A percentile compares a stretch with the other conserved stretches of the same genome.
Evolutionary conservation across 2,888 invertebrate species (phyloP).

Genomic region (Tromatobia lineatoria): DNA sequence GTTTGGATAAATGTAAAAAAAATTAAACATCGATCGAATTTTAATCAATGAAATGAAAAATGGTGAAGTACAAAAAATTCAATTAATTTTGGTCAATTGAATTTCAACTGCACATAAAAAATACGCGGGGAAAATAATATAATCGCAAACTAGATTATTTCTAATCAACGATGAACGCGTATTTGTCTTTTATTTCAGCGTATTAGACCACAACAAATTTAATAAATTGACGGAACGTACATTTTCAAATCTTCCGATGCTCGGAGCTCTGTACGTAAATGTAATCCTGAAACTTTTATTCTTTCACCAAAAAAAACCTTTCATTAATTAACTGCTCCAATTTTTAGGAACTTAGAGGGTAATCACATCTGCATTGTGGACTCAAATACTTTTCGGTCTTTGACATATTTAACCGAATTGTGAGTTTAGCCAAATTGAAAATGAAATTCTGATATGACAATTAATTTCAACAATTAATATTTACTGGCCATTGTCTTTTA

Average conservation of each 20-base stretch:
- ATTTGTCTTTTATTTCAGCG: constrained; percentile 23
- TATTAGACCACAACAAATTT: constrained; percentile 47
- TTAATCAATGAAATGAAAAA: too few species aligned
- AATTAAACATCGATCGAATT: too few species aligned
- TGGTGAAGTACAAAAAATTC: background rate
- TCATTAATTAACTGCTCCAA: background rate
- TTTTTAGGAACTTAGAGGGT: constrained; percentile 80
- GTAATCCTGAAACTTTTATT: background rate
- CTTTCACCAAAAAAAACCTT: constrained; percentile 29
- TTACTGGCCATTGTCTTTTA: constrained; percentile 68
- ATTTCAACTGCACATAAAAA: too few species aligned
- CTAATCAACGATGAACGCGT: background rate
- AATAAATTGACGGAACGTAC: constrained; percentile 54
- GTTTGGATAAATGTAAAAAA: too few species aligned
- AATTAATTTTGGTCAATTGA: too few species aligned
- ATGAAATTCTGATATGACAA: constrained; percentile 3
- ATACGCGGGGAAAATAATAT: background rate
- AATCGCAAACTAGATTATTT: background rate
- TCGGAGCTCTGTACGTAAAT: constrained; percentile 55
- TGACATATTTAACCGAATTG: constrained; percentile 86
- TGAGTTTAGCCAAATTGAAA: constrained; percentile 84
- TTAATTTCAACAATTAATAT: constrained; percentile 27
- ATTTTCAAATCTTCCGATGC: constrained; percentile 47
- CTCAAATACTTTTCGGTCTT: constrained; percentile 85
- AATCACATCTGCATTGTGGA: constrained; percentile 86